Evolutionary conservation across 2,888 invertebrate genomes (phyloP).

Genomic region (Caenorhabditis zanzibari): DNA sequence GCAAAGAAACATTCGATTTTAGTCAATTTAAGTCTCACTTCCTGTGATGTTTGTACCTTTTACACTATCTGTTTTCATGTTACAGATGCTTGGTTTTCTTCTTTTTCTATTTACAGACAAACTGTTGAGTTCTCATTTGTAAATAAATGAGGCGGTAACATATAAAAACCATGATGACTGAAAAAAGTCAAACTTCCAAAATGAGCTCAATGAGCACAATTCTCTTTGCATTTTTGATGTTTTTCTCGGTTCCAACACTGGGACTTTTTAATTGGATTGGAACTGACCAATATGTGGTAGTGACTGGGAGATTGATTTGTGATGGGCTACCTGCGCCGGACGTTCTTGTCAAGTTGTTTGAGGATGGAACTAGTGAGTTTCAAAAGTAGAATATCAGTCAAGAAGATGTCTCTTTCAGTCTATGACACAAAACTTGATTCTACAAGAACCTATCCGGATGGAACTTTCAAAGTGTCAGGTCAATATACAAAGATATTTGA

Average conservation of each 20-base stretch:
- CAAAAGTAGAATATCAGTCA: background rate
- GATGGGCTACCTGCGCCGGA: conserved; percentile 53
- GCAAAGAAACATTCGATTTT: conserved; percentile 17
- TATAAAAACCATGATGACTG: conserved; percentile 4
- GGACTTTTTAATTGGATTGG: conserved; percentile 53
- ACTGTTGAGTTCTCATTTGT: conserved; percentile 22
- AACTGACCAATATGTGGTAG: conserved; percentile 50
- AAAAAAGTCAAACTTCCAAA: background rate
- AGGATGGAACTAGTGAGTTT: conserved; percentile 61
- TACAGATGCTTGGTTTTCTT: background rate
- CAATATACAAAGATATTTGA: conserved; percentile 56
- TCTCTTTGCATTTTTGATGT: background rate
- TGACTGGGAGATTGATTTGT: conserved; percentile 61
- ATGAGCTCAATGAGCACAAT: background rate
- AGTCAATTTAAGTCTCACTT: background rate
- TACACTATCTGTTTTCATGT: conserved; percentile 27
- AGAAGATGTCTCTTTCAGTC: conserved; percentile 10
- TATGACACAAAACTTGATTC: conserved; percentile 57
- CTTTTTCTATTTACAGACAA: conserved; percentile 42
- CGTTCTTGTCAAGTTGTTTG: conserved; percentile 62
- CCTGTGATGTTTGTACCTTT: conserved; percentile 37
- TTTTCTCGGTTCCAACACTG: background rate
- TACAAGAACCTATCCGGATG: conserved; percentile 37
- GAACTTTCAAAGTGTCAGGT: conserved; percentile 55
- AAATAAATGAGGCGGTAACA: conserved; percentile 3